Evolutionary conservation across 2,797 vertebrate species (phyloP).

Genomic region (Fundulus diaphanus): DNA sequence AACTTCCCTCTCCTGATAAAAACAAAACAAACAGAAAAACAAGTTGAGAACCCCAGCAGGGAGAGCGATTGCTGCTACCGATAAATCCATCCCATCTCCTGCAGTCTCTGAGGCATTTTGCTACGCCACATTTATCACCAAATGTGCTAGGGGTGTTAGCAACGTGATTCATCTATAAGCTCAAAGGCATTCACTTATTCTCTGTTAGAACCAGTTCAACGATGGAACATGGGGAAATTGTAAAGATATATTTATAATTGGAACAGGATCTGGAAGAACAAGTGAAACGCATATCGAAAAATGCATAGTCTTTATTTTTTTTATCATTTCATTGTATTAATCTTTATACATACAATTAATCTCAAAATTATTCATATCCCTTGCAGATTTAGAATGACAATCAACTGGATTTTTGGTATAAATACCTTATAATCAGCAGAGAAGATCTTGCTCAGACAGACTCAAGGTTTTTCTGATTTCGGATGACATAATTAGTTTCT

Average conservation of each 20-base stretch:
- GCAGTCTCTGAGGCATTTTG: slow-evolving; percentile 46
- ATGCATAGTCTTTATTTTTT: neutral
- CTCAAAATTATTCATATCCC: neutral
- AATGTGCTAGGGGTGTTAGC: slow-evolving; percentile 52
- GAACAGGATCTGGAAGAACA: neutral
- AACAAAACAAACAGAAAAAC: slow-evolving; percentile 12
- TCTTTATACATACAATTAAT: neutral
- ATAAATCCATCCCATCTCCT: slow-evolving; percentile 51
- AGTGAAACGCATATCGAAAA: neutral
- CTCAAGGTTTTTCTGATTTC: too few relatives aligned
- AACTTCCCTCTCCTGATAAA: slow-evolving; percentile 47
- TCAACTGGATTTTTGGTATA: too few relatives aligned
- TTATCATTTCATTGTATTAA: neutral
- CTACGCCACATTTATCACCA: slow-evolving; percentile 71
- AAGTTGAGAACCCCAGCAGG: slow-evolving; percentile 37
- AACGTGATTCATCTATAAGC: slow-evolving; percentile 37
- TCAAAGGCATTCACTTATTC: slow-evolving; percentile 17
- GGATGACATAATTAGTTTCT: slow-evolving; percentile 40
- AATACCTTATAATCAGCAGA: slow-evolving; percentile 6
- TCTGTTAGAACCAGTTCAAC: slow-evolving; percentile 21
- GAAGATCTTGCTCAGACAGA: too few relatives aligned
- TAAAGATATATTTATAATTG: slow-evolving; percentile 11
- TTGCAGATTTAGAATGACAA: neutral
- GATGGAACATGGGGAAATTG: slow-evolving; percentile 9
- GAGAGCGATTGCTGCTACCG: slow-evolving; percentile 58